phyloP scores from a whole-genome alignment of 2,888 invertebrate species.

The Darwinula stevensoni region DNA sequence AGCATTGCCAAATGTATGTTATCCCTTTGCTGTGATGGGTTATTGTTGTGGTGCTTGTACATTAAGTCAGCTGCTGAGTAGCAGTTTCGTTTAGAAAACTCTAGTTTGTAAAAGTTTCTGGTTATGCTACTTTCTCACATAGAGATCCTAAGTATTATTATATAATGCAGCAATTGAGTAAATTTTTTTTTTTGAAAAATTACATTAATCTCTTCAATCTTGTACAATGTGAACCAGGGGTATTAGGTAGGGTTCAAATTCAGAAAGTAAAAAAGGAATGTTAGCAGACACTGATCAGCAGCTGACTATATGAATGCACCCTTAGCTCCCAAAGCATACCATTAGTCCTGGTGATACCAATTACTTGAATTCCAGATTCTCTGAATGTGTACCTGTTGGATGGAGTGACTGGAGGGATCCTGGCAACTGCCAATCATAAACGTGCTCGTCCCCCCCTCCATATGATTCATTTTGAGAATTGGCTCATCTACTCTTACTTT shows the following conservation, averaged over 20 bases:
- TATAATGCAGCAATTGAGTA: too few relatives aligned
- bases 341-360: background rate
- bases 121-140: too few relatives aligned
- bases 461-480: conserved; percentile 84
- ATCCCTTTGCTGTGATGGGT: conserved; percentile 4
- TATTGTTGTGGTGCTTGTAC: too few relatives aligned
- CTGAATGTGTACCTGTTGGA: conserved; percentile 65
- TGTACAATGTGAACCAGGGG: background rate
- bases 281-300: too few relatives aligned
- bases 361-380: conserved; percentile 24
- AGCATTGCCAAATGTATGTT: conserved; percentile 35
- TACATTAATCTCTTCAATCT: too few relatives aligned
- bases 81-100: too few relatives aligned
- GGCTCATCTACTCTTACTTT: conserved; percentile 73
- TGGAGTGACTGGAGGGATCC: conserved; percentile 57
- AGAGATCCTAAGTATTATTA: too few relatives aligned
- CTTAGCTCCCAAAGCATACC: background rate
- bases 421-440: conserved; percentile 55
- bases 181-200: too few relatives aligned
- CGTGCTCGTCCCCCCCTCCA: conserved; percentile 54
- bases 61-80: too few relatives aligned
- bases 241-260: conserved; percentile 1
- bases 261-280: background rate
- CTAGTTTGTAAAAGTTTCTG: too few relatives aligned
- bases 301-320: background rate